phyloP scores from a whole-genome alignment of 2,888 invertebrate species.

The Acanthosepion esculentum region DNA sequence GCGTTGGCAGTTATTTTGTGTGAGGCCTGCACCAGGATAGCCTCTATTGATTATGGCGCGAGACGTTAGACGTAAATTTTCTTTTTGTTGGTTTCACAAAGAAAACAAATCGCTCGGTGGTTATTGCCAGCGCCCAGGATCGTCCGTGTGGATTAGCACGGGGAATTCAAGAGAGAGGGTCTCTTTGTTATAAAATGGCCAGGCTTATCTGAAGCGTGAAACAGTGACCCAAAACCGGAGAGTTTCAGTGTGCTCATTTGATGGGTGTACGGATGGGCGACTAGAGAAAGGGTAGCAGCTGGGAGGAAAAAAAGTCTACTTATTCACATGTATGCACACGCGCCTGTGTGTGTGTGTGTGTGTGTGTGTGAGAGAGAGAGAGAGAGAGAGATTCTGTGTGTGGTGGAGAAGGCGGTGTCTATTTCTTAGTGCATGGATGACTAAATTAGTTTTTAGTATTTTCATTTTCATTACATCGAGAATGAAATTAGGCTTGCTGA shows the following conservation, averaged over 20 bases:
- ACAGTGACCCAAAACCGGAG: background rate
- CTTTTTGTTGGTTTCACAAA: slow-evolving; percentile 33
- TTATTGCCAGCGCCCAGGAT: background rate
- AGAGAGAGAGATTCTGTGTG: too few species aligned
- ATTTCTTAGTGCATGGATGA: too few species aligned
- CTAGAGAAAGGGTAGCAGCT: background rate
- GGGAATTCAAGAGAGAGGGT: background rate
- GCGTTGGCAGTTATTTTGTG: background rate
- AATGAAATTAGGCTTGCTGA: too few species aligned
- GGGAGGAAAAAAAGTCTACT: too few species aligned
- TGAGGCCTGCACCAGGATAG: background rate
- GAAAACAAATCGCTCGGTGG: background rate
- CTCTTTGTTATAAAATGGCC: background rate
- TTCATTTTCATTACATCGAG: too few species aligned
- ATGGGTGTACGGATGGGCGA: background rate
- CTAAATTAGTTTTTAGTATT: too few species aligned
- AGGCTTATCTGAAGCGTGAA: slow-evolving; percentile 8
- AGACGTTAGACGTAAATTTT: background rate
- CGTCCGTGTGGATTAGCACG: background rate
- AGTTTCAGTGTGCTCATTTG: background rate
- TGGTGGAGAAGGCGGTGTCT: too few species aligned
- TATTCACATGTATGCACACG: too few species aligned
- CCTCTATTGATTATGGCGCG: background rate
- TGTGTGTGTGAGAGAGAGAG: too few species aligned
- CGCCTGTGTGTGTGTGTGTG: too few species aligned